phyloP scores from a whole-genome alignment of 2,113 vertebrate genomes.

The Accipiter cooperii region DNA sequence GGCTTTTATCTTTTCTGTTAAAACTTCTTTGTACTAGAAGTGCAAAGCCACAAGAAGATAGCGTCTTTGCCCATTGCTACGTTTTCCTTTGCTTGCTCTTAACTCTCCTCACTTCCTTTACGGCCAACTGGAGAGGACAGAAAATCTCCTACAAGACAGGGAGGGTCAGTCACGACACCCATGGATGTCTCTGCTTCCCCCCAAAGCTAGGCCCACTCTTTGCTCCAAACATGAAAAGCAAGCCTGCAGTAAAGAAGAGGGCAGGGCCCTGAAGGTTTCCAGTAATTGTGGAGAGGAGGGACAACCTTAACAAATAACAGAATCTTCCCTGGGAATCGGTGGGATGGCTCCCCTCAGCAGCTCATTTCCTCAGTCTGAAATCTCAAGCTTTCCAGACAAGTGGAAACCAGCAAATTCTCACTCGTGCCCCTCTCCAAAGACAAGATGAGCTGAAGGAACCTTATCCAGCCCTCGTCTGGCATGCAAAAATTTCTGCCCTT shows the following conservation, averaged over 20 bases:
- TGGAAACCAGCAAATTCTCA: neutral
- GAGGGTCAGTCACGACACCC: neutral
- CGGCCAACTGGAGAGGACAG: neutral
- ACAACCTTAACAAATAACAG: neutral
- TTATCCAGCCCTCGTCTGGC: neutral
- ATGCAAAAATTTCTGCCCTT: neutral
- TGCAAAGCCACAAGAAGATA: neutral
- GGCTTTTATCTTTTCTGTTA: neutral
- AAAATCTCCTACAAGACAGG: neutral
- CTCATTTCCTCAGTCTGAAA: neutral
- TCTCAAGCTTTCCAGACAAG: neutral
- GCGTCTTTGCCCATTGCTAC: neutral
- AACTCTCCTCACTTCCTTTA: neutral
- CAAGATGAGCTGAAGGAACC: neutral
- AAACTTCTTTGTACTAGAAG: neutral
- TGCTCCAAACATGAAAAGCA: neutral
- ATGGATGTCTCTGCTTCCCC: neutral
- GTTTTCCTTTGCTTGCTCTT: neutral
- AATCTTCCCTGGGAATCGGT: neutral
- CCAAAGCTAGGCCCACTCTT: neutral
- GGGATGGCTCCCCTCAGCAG: neutral
- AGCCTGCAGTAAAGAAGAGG: neutral
- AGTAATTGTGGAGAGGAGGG: neutral
- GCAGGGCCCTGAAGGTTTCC: neutral
- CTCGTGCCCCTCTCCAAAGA: neutral